Conservation (phyloP, 2,113 vertebrate species). For the Cyphomyrus plagiostoma region DNA sequence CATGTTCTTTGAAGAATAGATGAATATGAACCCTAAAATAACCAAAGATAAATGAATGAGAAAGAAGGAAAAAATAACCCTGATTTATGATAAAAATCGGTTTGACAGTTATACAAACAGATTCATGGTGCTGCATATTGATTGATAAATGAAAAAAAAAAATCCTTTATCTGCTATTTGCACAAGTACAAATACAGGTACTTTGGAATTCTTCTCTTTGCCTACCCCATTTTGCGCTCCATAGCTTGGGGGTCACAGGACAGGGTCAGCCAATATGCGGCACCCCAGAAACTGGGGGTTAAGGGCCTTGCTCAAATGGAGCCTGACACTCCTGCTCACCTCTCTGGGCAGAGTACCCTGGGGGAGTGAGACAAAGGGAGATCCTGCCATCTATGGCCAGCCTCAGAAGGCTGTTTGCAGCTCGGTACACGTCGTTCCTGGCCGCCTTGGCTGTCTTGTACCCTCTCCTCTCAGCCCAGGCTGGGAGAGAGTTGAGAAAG, state of each 20-base stretch:
- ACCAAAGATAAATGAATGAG: neutral
- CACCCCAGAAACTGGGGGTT: neutral
- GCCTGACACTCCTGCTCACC: slow-evolving; percentile 51
- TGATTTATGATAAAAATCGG: neutral
- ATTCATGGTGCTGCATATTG: neutral
- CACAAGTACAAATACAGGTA: neutral
- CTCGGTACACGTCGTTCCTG: slow-evolving; percentile 78
- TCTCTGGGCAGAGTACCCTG: slow-evolving; percentile 69
- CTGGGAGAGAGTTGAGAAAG: slow-evolving; percentile 40
- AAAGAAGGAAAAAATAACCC: neutral
- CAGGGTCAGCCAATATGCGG: neutral
- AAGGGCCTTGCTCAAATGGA: neutral
- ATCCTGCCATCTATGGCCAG: slow-evolving; percentile 77
- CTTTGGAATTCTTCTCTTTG: neutral
- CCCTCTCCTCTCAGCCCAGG: slow-evolving; percentile 83
- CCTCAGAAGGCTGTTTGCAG: slow-evolving; percentile 80
- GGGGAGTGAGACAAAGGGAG: slow-evolving; percentile 72
- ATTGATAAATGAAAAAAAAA: neutral
- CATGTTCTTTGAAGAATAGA: neutral
- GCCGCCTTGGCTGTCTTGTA: slow-evolving; percentile 83
- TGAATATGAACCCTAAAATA: neutral
- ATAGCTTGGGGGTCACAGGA: neutral
- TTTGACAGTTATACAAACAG: neutral
- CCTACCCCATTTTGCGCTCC: neutral
- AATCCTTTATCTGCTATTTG: neutral